Evolutionary conservation across 2,113 vertebrate species (phyloP).

Genomic region (Cynoglossus semilaevis): DNA sequence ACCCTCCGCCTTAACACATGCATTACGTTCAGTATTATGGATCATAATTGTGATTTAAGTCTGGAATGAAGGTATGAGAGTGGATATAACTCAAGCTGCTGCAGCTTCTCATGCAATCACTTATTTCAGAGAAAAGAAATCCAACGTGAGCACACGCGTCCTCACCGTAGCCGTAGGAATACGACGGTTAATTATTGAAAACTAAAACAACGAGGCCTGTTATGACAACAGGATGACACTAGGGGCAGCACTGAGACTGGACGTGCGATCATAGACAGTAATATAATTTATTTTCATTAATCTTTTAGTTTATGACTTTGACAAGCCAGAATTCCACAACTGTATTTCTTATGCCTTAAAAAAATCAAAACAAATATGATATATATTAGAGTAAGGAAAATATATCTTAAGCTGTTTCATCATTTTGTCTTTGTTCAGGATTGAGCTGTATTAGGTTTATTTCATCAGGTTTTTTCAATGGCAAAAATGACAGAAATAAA

Average conservation of each 20-base stretch:
- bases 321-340: too few relatives aligned
- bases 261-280: background rate
- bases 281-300: too few relatives aligned
- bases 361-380: too few relatives aligned
- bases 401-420: too few relatives aligned
- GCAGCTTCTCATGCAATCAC: conserved; percentile 43
- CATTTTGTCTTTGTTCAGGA: too few relatives aligned
- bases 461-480: too few relatives aligned
- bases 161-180: conserved; percentile 1
- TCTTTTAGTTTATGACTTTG: too few relatives aligned
- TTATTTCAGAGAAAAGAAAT: conserved; percentile 36
- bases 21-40: conserved; percentile 64
- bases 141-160: conserved; percentile 16
- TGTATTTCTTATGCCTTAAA: too few relatives aligned
- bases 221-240: background rate
- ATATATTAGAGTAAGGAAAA: too few relatives aligned
- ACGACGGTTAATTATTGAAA: background rate
- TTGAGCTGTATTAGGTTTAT: too few relatives aligned
- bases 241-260: background rate
- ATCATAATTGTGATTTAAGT: conserved; percentile 72
- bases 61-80: conserved; percentile 46
- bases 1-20: conserved; percentile 52
- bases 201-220: background rate
- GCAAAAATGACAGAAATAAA: too few relatives aligned
- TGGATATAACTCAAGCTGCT: conserved; percentile 43